These are phyloP conservation scores for Diploscapter pachys DNA, from an alignment of 1,140 invertebrate genomes.

Conservation along the genomic window DNA sequence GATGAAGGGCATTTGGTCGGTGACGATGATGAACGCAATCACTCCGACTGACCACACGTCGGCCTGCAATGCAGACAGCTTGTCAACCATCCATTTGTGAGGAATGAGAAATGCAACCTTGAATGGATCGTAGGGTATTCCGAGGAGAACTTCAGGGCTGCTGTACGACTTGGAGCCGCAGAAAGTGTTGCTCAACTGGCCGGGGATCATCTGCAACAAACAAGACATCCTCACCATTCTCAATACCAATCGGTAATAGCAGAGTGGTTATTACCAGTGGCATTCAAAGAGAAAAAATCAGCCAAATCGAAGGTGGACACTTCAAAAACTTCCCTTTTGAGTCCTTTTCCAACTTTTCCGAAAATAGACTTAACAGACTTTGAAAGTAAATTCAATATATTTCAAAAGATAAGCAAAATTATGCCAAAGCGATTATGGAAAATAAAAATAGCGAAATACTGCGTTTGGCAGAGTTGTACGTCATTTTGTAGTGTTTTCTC, in stretches of 20 bases:
- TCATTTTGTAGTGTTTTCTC: not conserved
- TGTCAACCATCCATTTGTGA: too few species aligned
- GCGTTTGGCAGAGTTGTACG: too few species aligned
- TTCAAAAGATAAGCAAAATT: too few species aligned
- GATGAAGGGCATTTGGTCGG: slow-evolving; percentile 13
- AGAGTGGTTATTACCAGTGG: too few species aligned
- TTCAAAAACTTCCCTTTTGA: too few species aligned
- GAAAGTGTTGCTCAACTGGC: slow-evolving; percentile 45
- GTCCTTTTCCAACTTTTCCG: too few species aligned
- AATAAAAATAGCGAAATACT: too few species aligned
- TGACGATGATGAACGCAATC: slow-evolving; percentile 6
- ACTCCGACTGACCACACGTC: slow-evolving; percentile 1
- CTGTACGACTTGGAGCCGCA: slow-evolving; percentile 71
- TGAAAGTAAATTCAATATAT: too few species aligned
- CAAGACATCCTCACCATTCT: not conserved
- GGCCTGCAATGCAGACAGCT: not conserved
- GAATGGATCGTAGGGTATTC: slow-evolving; percentile 29
- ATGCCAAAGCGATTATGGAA: too few species aligned
- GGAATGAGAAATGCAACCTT: slow-evolving; percentile 28
- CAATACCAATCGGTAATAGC: too few species aligned
- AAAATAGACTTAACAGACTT: too few species aligned
- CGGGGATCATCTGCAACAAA: slow-evolving; percentile 14
- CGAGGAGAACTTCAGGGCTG: slow-evolving; percentile 68
- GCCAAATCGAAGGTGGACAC: too few species aligned
- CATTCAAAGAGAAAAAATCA: not conserved